phyloP scores from a whole-genome alignment of 1,140 invertebrate species.

The Drosophila prosaltans region DNA sequence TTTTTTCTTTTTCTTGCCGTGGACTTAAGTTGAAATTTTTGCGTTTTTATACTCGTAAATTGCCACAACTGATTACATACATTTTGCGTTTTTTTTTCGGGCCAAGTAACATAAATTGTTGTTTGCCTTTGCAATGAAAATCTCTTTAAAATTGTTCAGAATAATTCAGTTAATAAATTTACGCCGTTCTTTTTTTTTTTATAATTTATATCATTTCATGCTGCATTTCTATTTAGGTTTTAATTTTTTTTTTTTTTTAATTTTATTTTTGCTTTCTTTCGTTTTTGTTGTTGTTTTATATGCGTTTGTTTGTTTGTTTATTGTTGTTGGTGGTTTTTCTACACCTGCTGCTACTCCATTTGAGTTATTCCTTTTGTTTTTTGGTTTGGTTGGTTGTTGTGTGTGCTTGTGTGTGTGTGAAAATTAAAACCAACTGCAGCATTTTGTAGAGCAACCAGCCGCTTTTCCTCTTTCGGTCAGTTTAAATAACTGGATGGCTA shows the following conservation, averaged over 20 bases:
- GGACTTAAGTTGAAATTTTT: no score
- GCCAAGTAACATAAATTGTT: background rate
- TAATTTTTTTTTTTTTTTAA: background rate
- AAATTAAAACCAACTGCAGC: conserved; percentile 35
- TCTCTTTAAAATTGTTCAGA: conserved; percentile 3
- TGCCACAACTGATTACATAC: background rate
- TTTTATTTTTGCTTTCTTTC: conserved; percentile 3
- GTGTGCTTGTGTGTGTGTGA: conserved; percentile 22
- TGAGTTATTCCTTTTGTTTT: background rate
- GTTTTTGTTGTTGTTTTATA: background rate
- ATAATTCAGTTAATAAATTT: conserved; percentile 28
- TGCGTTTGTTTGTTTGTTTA: background rate
- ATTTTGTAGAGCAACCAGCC: conserved; percentile 12
- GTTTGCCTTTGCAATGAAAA: background rate
- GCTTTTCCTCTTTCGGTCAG: conserved; percentile 11
- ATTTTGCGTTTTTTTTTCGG: background rate
- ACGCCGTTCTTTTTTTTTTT: background rate
- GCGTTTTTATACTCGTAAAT: background rate
- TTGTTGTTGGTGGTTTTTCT: conserved; percentile 11
- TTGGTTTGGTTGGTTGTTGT: background rate
- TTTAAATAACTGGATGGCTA: conserved; percentile 19
- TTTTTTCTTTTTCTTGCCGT: background rate
- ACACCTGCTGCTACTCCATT: conserved; percentile 12
- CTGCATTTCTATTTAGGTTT: conserved; percentile 11
- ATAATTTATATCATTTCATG: conserved; percentile 23